Percentiles rank a stretch among this genome's conserved stretches.
These are phyloP conservation scores for Dolichopus griseipennis DNA, from an alignment of 2,888 invertebrate genomes.

Conservation along the genomic window DNA sequence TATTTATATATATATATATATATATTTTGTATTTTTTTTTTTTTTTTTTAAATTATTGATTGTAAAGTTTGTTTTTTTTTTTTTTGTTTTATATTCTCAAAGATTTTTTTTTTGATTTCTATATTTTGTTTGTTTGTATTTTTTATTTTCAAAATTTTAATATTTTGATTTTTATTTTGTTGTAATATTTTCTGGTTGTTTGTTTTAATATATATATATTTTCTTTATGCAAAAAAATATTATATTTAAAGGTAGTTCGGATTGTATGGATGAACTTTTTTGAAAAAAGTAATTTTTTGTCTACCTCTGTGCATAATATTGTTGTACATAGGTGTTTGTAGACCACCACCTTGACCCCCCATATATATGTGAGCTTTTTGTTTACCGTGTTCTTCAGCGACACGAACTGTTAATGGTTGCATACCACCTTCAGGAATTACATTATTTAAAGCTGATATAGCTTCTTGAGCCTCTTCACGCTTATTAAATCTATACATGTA, in stretches of 20 bases:
- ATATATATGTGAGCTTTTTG: slow-evolving; percentile 41
- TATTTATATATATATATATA: no score
- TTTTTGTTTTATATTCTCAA: not conserved
- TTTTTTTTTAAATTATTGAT: no score
- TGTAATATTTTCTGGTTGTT: slow-evolving; percentile 37
- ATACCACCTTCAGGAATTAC: slow-evolving; percentile 75
- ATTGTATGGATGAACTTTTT: slow-evolving; percentile 43
- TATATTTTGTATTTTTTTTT: no score
- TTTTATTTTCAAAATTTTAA: not conserved
- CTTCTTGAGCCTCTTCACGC: slow-evolving; percentile 81
- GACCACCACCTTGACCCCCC: slow-evolving; percentile 27
- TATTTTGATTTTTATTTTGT: slow-evolving; percentile 21
- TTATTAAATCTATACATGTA: slow-evolving; percentile 64
- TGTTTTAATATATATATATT: slow-evolving; percentile 15
- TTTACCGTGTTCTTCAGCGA: slow-evolving; percentile 45
- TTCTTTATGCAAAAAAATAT: slow-evolving; percentile 14
- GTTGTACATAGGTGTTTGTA: slow-evolving; percentile 35
- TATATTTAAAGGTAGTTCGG: slow-evolving; percentile 25
- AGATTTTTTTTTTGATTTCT: not conserved
- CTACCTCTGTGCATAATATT: slow-evolving; percentile 45
- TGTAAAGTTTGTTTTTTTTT: no score
- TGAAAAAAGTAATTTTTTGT: slow-evolving; percentile 42
- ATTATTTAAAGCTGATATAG: slow-evolving; percentile 76
- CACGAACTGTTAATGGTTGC: slow-evolving; percentile 67
- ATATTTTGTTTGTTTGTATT: no score